A percentile compares a stretch with the other conserved stretches of the same genome.
Evolutionary conservation across 2,797 vertebrate genomes (phyloP).

Genomic region (Enteromius unitaeniatus): DNA sequence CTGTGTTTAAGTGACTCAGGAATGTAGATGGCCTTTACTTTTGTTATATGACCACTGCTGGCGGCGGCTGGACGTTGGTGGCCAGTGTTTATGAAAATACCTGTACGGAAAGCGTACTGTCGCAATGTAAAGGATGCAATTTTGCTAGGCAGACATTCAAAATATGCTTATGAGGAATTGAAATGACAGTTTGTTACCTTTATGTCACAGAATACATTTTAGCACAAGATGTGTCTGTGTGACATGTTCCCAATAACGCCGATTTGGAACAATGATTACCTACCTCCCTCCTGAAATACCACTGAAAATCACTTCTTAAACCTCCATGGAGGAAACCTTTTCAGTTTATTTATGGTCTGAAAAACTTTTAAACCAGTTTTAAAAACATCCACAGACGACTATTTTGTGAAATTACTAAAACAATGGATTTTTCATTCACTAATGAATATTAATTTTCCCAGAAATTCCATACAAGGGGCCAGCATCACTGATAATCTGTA

Average conservation of each 20-base stretch:
- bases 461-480: not conserved
- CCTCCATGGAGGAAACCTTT: slow-evolving; percentile 34
- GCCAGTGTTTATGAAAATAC: no score
- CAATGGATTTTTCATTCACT: not conserved
- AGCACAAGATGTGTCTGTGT: slow-evolving; percentile 61
- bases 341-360: slow-evolving; percentile 33
- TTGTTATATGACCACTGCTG: not conserved
- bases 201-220: slow-evolving; percentile 55
- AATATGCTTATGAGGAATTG: not conserved
- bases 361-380: not conserved
- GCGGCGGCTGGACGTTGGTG: no score
- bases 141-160: not conserved
- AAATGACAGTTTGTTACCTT: not conserved
- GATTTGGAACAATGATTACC: slow-evolving; percentile 54
- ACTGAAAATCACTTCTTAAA: slow-evolving; percentile 33
- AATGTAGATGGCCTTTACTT: slow-evolving; percentile 42
- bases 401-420: not conserved
- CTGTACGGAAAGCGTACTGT: no score
- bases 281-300: slow-evolving; percentile 62
- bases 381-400: not conserved
- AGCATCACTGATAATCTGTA: not conserved
- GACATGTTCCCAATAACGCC: slow-evolving; percentile 50
- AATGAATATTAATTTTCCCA: not conserved
- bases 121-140: not conserved
- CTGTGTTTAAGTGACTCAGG: not conserved